phyloP scores from a whole-genome alignment of 2,797 vertebrate species.

The Chlorospingus semifuscus region DNA sequence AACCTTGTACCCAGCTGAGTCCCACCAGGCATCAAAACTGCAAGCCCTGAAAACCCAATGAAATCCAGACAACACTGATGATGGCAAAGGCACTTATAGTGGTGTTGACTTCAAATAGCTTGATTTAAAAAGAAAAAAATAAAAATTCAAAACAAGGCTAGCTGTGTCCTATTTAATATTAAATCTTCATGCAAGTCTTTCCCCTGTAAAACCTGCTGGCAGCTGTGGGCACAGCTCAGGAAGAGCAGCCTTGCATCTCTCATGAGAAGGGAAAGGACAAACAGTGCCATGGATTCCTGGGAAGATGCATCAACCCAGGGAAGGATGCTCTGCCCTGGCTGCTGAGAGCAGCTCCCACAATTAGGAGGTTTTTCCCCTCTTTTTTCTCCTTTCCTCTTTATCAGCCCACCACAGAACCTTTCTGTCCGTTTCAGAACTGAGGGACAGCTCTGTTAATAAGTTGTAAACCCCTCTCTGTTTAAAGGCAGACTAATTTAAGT shows the following conservation, averaged over 20 bases:
- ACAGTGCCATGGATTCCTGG: not conserved
- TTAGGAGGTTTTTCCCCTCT: not conserved
- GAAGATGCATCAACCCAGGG: too few relatives aligned
- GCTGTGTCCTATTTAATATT: not conserved
- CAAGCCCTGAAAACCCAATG: not conserved
- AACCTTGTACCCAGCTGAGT: not conserved
- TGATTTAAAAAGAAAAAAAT: not conserved
- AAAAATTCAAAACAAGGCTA: not conserved
- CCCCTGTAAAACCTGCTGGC: not conserved
- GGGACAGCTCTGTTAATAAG: conserved; percentile 14
- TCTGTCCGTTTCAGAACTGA: not conserved
- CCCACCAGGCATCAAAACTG: not conserved
- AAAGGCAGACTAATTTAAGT: conserved; percentile 52
- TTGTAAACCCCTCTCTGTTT: conserved; percentile 27
- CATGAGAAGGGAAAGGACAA: not conserved
- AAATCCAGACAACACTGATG: not conserved
- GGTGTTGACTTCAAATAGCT: not conserved
- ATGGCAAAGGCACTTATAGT: not conserved
- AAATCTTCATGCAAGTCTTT: not conserved
- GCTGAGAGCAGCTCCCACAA: not conserved
- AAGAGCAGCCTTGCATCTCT: not conserved
- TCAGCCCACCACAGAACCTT: not conserved
- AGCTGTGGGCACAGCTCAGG: not conserved
- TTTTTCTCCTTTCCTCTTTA: not conserved
- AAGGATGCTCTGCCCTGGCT: not conserved